Conservation (phyloP, 2,888 invertebrate species). For the Ichneumoninae sp. region DNA sequence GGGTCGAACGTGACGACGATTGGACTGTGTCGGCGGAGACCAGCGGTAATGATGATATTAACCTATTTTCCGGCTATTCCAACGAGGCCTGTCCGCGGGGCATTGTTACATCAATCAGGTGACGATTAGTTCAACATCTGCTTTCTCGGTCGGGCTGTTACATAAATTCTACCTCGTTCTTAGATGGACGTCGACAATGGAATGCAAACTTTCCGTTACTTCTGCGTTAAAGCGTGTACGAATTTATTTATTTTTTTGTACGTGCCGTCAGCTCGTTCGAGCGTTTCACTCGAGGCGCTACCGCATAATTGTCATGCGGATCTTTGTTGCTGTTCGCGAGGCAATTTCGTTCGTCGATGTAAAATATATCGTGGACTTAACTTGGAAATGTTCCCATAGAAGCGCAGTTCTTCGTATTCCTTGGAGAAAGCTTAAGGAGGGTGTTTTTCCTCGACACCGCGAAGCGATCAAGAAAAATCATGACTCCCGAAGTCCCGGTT, state of each 20-base stretch:
- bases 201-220: background rate
- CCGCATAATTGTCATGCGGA: background rate
- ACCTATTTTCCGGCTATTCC: slow-evolving; percentile 54
- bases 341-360: slow-evolving; percentile 26
- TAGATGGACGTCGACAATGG: background rate
- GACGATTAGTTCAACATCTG: slow-evolving; percentile 52
- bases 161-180: slow-evolving; percentile 4
- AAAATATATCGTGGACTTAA: slow-evolving; percentile 45
- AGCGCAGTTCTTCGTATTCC: slow-evolving; percentile 49
- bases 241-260: background rate
- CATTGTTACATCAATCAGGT: slow-evolving; percentile 50
- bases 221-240: background rate
- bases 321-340: background rate
- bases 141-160: slow-evolving; percentile 20
- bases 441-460: slow-evolving; percentile 12
- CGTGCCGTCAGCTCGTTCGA: background rate
- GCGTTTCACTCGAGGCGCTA: background rate
- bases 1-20: slow-evolving; percentile 27
- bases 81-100: slow-evolving; percentile 35
- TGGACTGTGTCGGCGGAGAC: slow-evolving; percentile 7
- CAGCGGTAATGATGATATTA: slow-evolving; percentile 26
- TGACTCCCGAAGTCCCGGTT: slow-evolving; percentile 57
- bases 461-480: slow-evolving; percentile 58
- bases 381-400: slow-evolving; percentile 40
- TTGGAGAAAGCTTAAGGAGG: slow-evolving; percentile 43